Conservation (phyloP, 1,140 invertebrate genomes). For the Drosophila eugracilis region DNA sequence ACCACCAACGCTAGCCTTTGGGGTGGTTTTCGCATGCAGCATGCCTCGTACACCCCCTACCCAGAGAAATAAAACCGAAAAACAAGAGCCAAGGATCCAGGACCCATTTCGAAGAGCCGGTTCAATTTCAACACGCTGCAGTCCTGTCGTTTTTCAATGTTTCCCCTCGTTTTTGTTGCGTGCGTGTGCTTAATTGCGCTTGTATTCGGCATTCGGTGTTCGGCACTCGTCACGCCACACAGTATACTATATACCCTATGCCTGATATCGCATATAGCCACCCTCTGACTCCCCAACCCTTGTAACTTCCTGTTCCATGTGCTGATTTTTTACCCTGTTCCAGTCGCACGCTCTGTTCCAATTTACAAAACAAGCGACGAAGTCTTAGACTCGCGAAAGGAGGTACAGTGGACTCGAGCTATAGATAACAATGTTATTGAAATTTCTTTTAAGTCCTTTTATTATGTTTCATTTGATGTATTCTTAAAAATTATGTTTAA, state of each 20-base stretch:
- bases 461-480: no score
- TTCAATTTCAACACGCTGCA: slow-evolving; percentile 42
- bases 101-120: slow-evolving; percentile 40
- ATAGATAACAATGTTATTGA: no score
- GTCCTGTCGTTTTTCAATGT: slow-evolving; percentile 18
- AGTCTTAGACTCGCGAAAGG: slow-evolving; percentile 30
- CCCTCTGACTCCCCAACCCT: slow-evolving; percentile 25
- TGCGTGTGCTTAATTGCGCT: slow-evolving; percentile 77
- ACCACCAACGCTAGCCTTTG: slow-evolving; percentile 57
- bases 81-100: slow-evolving; percentile 17
- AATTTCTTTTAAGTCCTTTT: no score
- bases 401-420: slow-evolving; percentile 13
- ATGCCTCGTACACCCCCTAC: slow-evolving; percentile 58
- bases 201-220: slow-evolving; percentile 75
- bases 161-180: slow-evolving; percentile 48
- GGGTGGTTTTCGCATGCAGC: slow-evolving; percentile 58
- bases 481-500: no score
- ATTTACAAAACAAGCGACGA: slow-evolving; percentile 42
- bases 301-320: slow-evolving; percentile 70
- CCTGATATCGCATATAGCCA: slow-evolving; percentile 8
- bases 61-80: slow-evolving; percentile 13
- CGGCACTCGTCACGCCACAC: slow-evolving; percentile 29
- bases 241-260: slow-evolving; percentile 6
- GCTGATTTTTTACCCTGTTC: slow-evolving; percentile 64
- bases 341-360: slow-evolving; percentile 55